Evolutionary conservation across 2,797 vertebrate genomes (phyloP).

Genomic region (Scleropages formosus): DNA sequence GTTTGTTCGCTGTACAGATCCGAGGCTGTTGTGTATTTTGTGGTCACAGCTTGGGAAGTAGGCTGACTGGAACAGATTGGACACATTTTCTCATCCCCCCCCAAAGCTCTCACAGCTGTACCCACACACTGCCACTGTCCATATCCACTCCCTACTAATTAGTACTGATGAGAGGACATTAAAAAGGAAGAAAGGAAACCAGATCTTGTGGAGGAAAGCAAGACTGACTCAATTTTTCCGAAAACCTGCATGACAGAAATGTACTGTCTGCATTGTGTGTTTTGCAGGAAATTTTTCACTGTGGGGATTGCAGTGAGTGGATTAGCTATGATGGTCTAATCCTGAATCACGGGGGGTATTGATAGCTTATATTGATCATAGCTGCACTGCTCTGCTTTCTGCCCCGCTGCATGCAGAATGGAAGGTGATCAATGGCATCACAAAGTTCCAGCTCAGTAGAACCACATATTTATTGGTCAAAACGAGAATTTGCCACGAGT

Average conservation of each 20-base stretch:
- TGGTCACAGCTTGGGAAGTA: constrained; percentile 28
- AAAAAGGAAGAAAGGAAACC: neutral
- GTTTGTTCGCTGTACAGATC: neutral
- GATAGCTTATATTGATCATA: neutral
- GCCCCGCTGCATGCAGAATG: neutral
- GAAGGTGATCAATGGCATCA: neutral
- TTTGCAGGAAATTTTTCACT: neutral
- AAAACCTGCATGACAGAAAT: neutral
- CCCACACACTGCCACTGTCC: neutral
- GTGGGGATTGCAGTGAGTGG: neutral
- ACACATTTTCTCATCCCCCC: neutral
- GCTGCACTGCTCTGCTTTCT: neutral
- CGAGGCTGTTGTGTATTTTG: neutral
- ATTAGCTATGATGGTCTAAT: neutral
- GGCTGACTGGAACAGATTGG: neutral
- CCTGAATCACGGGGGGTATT: constrained; percentile 10
- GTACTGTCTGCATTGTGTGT: neutral
- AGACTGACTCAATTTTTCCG: no score
- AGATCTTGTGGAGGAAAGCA: no score
- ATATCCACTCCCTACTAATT: neutral
- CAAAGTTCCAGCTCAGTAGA: neutral
- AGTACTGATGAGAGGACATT: neutral
- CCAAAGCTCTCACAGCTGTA: neutral
- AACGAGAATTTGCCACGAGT: neutral
- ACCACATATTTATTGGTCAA: neutral